Conservation (phyloP, 2,888 invertebrate species). For the Deroplatys truncata region DNA sequence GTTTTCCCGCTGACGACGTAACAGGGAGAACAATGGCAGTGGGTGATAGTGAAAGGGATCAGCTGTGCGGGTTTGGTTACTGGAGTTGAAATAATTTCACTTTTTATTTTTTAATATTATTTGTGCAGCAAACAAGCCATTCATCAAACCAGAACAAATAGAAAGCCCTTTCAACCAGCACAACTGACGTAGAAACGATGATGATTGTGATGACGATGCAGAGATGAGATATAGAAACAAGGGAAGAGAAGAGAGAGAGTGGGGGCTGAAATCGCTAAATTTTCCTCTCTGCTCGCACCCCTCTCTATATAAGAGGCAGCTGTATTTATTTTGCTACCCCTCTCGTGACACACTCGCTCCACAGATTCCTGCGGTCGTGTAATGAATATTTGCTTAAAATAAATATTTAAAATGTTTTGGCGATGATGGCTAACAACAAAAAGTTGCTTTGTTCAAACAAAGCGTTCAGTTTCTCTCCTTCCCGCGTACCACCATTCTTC, state of each 20-base stretch:
- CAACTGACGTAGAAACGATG: neutral
- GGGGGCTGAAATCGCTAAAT: neutral
- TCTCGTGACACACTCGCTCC: neutral
- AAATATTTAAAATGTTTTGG: slow-evolving; percentile 9
- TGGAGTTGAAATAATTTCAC: neutral
- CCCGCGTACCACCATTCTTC: neutral
- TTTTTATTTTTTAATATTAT: slow-evolving; percentile 12
- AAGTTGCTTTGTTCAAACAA: neutral
- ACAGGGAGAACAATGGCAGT: neutral
- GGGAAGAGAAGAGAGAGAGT: neutral
- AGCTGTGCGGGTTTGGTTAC: neutral
- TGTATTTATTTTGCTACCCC: neutral
- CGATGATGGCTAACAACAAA: neutral
- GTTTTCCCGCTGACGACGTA: neutral
- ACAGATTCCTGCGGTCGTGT: neutral
- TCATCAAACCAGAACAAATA: slow-evolving; percentile 5
- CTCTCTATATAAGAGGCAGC: neutral
- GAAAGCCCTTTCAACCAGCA: neutral
- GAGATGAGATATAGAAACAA: neutral
- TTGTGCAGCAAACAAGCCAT: slow-evolving; percentile 5
- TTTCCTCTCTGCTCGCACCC: neutral
- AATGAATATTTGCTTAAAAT: slow-evolving; percentile 9
- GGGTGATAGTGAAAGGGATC: neutral
- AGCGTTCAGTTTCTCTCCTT: neutral
- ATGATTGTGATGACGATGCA: neutral